Base-by-base conservation (phyloP, 1,140 invertebrate genomes). In the Steinernema khuongi region DNA sequence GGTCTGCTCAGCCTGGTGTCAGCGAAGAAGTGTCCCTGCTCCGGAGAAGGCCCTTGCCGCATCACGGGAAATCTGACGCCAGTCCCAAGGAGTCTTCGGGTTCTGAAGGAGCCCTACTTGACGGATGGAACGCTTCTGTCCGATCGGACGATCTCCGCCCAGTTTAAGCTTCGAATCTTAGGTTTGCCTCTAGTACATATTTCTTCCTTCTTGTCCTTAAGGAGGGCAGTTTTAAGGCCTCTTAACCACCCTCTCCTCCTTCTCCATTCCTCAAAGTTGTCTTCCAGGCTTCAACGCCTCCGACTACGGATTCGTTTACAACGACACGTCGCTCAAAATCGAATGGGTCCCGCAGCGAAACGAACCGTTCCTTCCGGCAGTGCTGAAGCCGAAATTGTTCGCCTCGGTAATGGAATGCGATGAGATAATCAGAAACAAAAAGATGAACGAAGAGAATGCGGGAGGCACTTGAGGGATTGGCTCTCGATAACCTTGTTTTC, bases 281-380 rank as follows among this genome's bases (percentile, higher is more conserved):
- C n/a, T 14, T 60, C 26, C 50, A 60, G 50, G 50, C 4, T 22
- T 17, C 4, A 60, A 60, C 19, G 50, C 19, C 4, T 17, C 50
- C 11, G 50, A 60, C 4, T 60, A 60, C 22, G 50, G 50, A 7
- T 60, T 60, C 26, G 50, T 60, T 60, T 60, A 60, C 50, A 60
- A 60, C 50, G 50, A 60, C 7, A 60, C 50, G 14, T 60, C 50
- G 50, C 50, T 60, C 11, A 60, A 60, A 60, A 60, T 60, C 19
- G 50, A 60, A 14, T 60, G 50, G 50, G 19, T 60, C 26, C 50
- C 50, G 19, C 50, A 60, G 11, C 50, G 11, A 4, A 26, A 26
- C 50, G 50, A 60, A 2, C 4, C 26, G 50, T 60, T 60, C 4
- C 50, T 60, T 60, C 50, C 50, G 7, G 50, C 50, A 2, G 50